Conservation (phyloP, 2,797 vertebrate species). For the Botia almorhae region DNA sequence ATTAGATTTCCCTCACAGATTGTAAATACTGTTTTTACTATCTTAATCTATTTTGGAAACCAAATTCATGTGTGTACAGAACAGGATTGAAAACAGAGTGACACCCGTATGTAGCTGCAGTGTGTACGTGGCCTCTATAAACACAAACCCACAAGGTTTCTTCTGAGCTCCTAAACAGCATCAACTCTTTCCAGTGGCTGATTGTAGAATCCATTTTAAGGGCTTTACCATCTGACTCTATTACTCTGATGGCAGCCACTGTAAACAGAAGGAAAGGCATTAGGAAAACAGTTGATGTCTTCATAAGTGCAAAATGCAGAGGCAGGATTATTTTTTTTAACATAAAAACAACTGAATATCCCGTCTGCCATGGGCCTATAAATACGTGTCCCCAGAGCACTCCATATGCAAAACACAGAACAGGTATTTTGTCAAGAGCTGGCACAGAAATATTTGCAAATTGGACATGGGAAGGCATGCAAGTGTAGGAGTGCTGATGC, state of each 20-base stretch:
- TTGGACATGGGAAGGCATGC: constrained; percentile 50
- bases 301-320: constrained; percentile 46
- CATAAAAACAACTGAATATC: constrained; percentile 55
- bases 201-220: neutral
- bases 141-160: neutral
- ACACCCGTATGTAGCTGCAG: neutral
- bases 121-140: neutral
- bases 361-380: constrained; percentile 56
- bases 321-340: constrained; percentile 15
- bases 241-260: neutral
- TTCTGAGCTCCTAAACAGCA: neutral
- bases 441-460: constrained; percentile 52
- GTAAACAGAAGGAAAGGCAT: neutral
- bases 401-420: constrained; percentile 57
- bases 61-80: neutral
- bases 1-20: too few species aligned
- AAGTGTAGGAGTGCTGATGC: constrained; percentile 49
- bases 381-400: constrained; percentile 56
- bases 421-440: constrained; percentile 60
- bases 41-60: neutral
- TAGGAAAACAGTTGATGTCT: constrained; percentile 30
- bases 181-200: neutral
- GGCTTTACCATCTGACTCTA: neutral
- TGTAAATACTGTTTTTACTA: too few species aligned
- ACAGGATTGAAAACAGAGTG: neutral